phyloP scores from a whole-genome alignment of 2,113 vertebrate genomes.

The Ranitomeya imitator region DNA sequence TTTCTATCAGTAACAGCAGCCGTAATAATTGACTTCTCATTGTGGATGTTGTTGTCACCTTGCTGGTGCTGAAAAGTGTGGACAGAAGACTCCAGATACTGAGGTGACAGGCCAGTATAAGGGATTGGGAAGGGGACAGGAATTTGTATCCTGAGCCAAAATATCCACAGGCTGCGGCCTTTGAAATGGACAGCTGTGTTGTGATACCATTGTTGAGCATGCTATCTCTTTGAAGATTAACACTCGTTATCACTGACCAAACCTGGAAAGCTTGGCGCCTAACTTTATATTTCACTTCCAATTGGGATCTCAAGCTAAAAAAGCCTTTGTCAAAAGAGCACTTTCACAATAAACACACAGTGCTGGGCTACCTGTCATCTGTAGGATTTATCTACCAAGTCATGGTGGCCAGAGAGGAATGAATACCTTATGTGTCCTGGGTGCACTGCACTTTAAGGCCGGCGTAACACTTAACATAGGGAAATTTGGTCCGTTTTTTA shows the following conservation, averaged over 20 bases:
- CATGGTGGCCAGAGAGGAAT: background rate
- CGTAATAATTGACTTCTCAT: slow-evolving; percentile 29
- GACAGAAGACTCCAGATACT: slow-evolving; percentile 41
- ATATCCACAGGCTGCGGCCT: slow-evolving; percentile 25
- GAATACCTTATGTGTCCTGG: background rate
- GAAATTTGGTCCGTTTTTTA: too few relatives aligned
- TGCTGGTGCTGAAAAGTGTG: slow-evolving; percentile 48
- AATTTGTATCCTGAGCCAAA: slow-evolving; percentile 36
- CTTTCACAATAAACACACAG: background rate
- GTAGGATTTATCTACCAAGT: background rate
- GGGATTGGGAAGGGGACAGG: background rate
- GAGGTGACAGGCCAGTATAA: slow-evolving; percentile 32
- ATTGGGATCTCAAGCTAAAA: background rate
- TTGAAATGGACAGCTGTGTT: slow-evolving; percentile 30
- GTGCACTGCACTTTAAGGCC: background rate
- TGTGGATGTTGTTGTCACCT: slow-evolving; percentile 31
- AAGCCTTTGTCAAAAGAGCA: slow-evolving; percentile 12
- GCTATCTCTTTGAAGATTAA: slow-evolving; percentile 56
- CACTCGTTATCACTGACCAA: slow-evolving; percentile 47
- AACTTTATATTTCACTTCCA: slow-evolving; percentile 38
- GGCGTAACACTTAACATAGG: too few relatives aligned
- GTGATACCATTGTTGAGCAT: slow-evolving; percentile 47
- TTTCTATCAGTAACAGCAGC: background rate
- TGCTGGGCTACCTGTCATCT: background rate
- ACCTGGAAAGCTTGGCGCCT: slow-evolving; percentile 46